Percentiles rank a stretch among this genome's conserved stretches.
Conservation (phyloP, 2,888 invertebrate genomes). For the Agrochola lychnidis region DNA sequence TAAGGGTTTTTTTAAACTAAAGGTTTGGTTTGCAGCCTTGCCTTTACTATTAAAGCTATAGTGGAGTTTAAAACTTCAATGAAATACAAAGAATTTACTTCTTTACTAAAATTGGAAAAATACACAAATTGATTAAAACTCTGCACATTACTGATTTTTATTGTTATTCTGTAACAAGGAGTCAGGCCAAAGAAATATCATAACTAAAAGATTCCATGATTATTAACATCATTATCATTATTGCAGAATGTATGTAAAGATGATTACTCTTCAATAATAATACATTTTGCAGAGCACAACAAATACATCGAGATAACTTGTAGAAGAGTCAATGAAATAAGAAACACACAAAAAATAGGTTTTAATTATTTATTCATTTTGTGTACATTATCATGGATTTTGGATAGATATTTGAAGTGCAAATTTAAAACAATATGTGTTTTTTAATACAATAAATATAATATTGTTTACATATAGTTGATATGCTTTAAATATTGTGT, state of each 20-base stretch:
- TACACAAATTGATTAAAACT: neutral
- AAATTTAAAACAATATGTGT: neutral
- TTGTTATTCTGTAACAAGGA: neutral
- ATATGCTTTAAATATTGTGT: neutral
- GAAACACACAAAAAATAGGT: neutral
- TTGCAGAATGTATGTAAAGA: constrained; percentile 11
- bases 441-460: neutral
- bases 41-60: neutral
- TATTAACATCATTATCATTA: neutral
- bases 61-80: constrained; percentile 1
- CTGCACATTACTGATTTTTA: neutral
- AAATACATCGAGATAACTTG: constrained; percentile 47
- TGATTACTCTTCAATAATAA: constrained; percentile 36
- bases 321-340: constrained; percentile 52
- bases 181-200: neutral
- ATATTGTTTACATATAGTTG: constrained; percentile 9
- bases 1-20: neutral
- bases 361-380: neutral
- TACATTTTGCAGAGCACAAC: constrained; percentile 38
- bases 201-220: constrained; percentile 3
- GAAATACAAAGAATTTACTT: neutral
- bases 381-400: neutral
- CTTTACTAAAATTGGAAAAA: neutral
- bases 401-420: neutral
- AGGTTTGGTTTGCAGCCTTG: neutral